Conservation (phyloP, 2,888 invertebrate genomes). For the Caenorhabditis afra region DNA sequence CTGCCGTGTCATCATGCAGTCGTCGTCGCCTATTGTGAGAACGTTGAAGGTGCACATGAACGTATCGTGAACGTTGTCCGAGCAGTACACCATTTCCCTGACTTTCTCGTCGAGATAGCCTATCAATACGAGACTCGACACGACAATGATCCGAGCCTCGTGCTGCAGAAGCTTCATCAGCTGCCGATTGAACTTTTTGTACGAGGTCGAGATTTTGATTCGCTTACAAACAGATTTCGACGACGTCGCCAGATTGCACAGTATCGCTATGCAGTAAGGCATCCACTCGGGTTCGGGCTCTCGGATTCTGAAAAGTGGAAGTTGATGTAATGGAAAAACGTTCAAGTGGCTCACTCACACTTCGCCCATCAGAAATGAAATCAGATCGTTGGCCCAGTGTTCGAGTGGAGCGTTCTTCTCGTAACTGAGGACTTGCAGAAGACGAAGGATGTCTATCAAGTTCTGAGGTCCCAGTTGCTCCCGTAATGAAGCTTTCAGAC, state of each 20-base stretch:
- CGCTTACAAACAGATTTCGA: slow-evolving; percentile 72
- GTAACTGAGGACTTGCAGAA: slow-evolving; percentile 75
- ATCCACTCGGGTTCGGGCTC: slow-evolving; percentile 74
- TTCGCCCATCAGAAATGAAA: slow-evolving; percentile 72
- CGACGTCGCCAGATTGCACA: slow-evolving; percentile 76
- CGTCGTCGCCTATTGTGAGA: slow-evolving; percentile 78
- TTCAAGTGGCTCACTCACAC: slow-evolving; percentile 60
- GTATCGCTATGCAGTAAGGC: slow-evolving; percentile 75
- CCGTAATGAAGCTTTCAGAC: slow-evolving; percentile 67
- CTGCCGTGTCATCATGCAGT: slow-evolving; percentile 80
- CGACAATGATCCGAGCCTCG: slow-evolving; percentile 74
- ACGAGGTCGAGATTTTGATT: slow-evolving; percentile 71
- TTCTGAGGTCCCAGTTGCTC: slow-evolving; percentile 77
- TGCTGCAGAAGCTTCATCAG: slow-evolving; percentile 71
- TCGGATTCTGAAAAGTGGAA: slow-evolving; percentile 16
- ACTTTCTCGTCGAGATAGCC: slow-evolving; percentile 75
- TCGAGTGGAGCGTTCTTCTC: slow-evolving; percentile 70
- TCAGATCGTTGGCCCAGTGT: slow-evolving; percentile 70
- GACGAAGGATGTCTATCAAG: slow-evolving; percentile 74
- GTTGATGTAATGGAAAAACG: too few relatives aligned
- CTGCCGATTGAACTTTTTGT: slow-evolving; percentile 67
- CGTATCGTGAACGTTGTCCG: slow-evolving; percentile 81
- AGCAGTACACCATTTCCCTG: slow-evolving; percentile 73
- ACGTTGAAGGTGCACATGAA: slow-evolving; percentile 82
- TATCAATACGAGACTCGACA: slow-evolving; percentile 74